Evolutionary conservation across 2,888 invertebrate species (phyloP).

Genomic region (Abrostola tripartita): DNA sequence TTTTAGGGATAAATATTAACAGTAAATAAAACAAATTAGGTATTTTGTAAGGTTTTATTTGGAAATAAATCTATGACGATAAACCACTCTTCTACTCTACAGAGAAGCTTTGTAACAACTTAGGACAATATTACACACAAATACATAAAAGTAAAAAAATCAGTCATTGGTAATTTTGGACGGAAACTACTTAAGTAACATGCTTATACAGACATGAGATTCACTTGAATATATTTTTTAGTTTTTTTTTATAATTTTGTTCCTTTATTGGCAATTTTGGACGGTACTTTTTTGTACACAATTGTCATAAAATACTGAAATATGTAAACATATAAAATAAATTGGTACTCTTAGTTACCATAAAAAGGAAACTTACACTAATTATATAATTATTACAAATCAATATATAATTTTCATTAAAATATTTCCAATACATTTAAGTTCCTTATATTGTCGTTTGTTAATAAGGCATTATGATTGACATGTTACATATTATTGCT

Average conservation of each 20-base stretch:
- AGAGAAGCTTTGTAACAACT: constrained; percentile 74
- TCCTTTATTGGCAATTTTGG: constrained; percentile 60
- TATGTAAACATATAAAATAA: constrained; percentile 48
- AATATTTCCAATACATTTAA: constrained; percentile 40
- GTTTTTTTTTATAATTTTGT: constrained; percentile 40
- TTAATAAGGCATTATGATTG: constrained; percentile 74
- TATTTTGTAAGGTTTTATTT: constrained; percentile 71
- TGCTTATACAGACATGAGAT: constrained; percentile 70
- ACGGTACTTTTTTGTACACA: constrained; percentile 71
- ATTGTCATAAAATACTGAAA: constrained; percentile 28
- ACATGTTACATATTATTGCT: constrained; percentile 47
- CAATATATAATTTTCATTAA: constrained; percentile 43
- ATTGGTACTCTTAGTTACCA: constrained; percentile 45
- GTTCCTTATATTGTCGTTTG: constrained; percentile 62
- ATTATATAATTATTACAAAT: constrained; percentile 47
- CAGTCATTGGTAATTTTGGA: constrained; percentile 86
- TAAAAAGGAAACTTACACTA: constrained; percentile 42
- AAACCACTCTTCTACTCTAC: constrained; percentile 70
- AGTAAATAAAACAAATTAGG: constrained; percentile 21
- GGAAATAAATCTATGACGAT: constrained; percentile 80
- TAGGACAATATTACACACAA: constrained; percentile 68
- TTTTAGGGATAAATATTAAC: not conserved
- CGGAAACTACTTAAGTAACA: constrained; percentile 87
- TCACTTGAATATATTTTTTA: constrained; percentile 57
- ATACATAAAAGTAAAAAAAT: constrained; percentile 75